phyloP scores from a whole-genome alignment of 2,888 invertebrate genomes.

The Euproctis similis region DNA sequence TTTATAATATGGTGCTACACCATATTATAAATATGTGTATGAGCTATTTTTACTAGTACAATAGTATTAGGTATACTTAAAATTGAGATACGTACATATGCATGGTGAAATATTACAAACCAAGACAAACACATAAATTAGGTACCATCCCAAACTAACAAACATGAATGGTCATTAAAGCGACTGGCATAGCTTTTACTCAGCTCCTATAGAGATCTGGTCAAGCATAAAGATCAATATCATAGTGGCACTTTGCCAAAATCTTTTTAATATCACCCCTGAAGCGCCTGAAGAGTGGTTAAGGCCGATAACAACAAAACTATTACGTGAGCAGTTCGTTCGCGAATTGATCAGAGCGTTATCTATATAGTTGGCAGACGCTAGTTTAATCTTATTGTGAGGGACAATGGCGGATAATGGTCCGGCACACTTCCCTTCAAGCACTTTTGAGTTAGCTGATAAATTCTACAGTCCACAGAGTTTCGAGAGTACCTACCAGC shows the following conservation, averaged over 20 bases:
- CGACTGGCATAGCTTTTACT: constrained; percentile 62
- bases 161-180: constrained; percentile 73
- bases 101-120: constrained; percentile 17
- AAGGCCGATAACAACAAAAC: constrained; percentile 70
- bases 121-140: constrained; percentile 46
- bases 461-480: constrained; percentile 48
- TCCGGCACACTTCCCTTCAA: constrained; percentile 46
- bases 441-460: constrained; percentile 60
- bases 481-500: constrained; percentile 52
- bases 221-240: constrained; percentile 74
- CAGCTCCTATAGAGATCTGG: constrained; percentile 66
- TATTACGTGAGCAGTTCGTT: constrained; percentile 59
- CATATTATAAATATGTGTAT: too few relatives aligned
- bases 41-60: too few relatives aligned
- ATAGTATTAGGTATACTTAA: too few relatives aligned
- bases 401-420: constrained; percentile 63
- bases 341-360: constrained; percentile 54
- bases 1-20: too few relatives aligned
- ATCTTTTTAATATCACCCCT: constrained; percentile 73
- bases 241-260: constrained; percentile 69
- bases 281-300: constrained; percentile 66
- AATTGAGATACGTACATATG: constrained; percentile 14
- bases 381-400: constrained; percentile 66
- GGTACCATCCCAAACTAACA: constrained; percentile 59
- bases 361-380: constrained; percentile 43